Evolutionary conservation across 2,113 vertebrate genomes (phyloP).

Genomic region (Hippocampus comes): DNA sequence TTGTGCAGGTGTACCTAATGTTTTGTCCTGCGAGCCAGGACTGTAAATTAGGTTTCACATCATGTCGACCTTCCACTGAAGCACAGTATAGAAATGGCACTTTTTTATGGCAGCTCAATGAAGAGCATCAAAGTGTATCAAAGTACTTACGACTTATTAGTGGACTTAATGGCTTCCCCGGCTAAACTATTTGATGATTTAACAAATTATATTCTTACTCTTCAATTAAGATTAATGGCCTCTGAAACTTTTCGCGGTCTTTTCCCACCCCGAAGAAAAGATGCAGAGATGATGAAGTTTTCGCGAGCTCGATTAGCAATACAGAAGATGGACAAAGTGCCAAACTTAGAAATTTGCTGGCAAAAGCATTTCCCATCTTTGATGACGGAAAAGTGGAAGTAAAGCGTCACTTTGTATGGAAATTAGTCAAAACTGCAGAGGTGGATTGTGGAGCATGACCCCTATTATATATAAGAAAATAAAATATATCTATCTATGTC

Average conservation of each 20-base stretch:
- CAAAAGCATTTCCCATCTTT: not conserved
- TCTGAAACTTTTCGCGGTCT: constrained; percentile 47
- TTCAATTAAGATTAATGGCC: constrained; percentile 59
- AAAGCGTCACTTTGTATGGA: not conserved
- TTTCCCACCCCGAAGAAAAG: constrained; percentile 28
- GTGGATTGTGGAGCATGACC: not conserved
- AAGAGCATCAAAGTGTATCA: constrained; percentile 44
- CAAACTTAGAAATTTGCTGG: not conserved
- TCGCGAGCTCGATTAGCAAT: constrained; percentile 48
- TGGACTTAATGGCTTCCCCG: constrained; percentile 44
- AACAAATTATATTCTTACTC: constrained; percentile 59
- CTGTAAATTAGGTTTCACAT: constrained; percentile 7
- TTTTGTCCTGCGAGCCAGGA: not conserved
- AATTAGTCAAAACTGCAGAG: not conserved
- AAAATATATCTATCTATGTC: too few species aligned
- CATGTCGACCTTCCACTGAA: constrained; percentile 16
- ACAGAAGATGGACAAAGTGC: constrained; percentile 17
- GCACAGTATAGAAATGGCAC: constrained; percentile 12
- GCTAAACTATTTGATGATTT: constrained; percentile 59
- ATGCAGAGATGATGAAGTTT: constrained; percentile 46
- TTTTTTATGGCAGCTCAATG: constrained; percentile 38
- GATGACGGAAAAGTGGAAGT: not conserved
- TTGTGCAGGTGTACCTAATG: not conserved
- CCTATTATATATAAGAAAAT: not conserved
- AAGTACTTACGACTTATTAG: constrained; percentile 40